phyloP scores from a whole-genome alignment of 2,888 invertebrate species.

The Pseudococcus jackbeardsleyi region DNA sequence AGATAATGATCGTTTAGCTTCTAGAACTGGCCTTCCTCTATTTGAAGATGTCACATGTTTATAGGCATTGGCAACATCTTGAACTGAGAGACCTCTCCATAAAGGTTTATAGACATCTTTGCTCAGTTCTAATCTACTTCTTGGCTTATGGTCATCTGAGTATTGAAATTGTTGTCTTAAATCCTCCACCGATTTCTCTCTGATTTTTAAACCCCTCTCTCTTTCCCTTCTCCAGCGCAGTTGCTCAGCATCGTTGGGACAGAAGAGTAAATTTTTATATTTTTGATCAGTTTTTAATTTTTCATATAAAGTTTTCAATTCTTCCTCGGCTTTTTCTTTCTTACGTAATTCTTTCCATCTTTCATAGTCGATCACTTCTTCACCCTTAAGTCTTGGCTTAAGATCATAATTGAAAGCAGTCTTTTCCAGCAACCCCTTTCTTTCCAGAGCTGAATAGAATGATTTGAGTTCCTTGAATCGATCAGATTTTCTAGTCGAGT shows the following conservation, averaged over 20 bases:
- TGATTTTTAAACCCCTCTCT: conserved; percentile 83
- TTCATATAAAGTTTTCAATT: conserved; percentile 81
- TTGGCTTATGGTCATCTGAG: conserved; percentile 68
- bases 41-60: conserved; percentile 68
- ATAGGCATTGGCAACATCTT: conserved; percentile 79
- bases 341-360: conserved; percentile 86
- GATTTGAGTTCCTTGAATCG: conserved; percentile 87
- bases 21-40: conserved; percentile 68
- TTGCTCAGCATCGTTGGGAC: conserved; percentile 80
- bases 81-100: conserved; percentile 87
- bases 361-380: conserved; percentile 86
- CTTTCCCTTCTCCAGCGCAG: conserved; percentile 85
- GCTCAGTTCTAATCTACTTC: conserved; percentile 49
- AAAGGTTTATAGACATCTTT: conserved; percentile 82
- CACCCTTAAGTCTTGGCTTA: conserved; percentile 79
- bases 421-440: conserved; percentile 85
- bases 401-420: conserved; percentile 80
- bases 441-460: conserved; percentile 87
- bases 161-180: conserved; percentile 81
- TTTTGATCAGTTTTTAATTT: conserved; percentile 84
- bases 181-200: conserved; percentile 90
- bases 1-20: conserved; percentile 66
- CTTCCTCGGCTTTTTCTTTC: conserved; percentile 85
- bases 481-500: conserved; percentile 79
- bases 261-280: conserved; percentile 87